Base-by-base conservation (phyloP, 2,888 invertebrate genomes). In the Pycnomerus fuliginosus region DNA sequence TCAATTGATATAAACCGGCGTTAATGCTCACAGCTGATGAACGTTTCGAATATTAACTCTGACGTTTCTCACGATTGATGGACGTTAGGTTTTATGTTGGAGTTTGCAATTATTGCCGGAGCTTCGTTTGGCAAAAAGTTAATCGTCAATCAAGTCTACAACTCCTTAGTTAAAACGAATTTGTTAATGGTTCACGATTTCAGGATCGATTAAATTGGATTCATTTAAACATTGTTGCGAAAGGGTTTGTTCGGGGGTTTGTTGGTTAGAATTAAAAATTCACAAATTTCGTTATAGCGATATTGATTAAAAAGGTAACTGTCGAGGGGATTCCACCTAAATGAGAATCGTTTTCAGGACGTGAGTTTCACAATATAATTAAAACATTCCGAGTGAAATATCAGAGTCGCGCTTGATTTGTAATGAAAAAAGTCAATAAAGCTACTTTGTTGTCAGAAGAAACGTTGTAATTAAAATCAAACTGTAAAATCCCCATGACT, bases 41-140 rank as follows among this genome's bases (percentile, higher is more conserved):
- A 35, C 35, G 35, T 39, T 45, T 45, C 35, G 39, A 39, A 41
- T 37, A 46, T 46, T 41, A 29, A 20, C 24, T 46, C 37, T 40
- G 46, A 46, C 46, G 40, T 46, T 46, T 46, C 46, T 41, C 46
- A 46, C 46, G 46, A 46, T 41, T 46, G 46, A 46, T 46, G 46
- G 41, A 46, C 46, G 41, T 41, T 45, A 31, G 36, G 30, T 40
- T 41, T 34, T 41, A 41, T n/a, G n/a, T n/a, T n/a, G n/a, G 27
- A 27, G 25, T 36, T 30, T 36, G 46, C 46, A 41, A 38, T 45
- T 46, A 41, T 36, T 32, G 23, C 12, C 20, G 11, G 23, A 41
- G n/a, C n/a, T n/a, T n/a, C n/a, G n/a, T n/a, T n/a, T n/a, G n/a
- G n/a, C n/a, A 46, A 36, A 41, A 32, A 16, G 17, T 27, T 41